Evolutionary conservation across 2,113 vertebrate species (phyloP).

Genomic region (Chamaea fasciata): DNA sequence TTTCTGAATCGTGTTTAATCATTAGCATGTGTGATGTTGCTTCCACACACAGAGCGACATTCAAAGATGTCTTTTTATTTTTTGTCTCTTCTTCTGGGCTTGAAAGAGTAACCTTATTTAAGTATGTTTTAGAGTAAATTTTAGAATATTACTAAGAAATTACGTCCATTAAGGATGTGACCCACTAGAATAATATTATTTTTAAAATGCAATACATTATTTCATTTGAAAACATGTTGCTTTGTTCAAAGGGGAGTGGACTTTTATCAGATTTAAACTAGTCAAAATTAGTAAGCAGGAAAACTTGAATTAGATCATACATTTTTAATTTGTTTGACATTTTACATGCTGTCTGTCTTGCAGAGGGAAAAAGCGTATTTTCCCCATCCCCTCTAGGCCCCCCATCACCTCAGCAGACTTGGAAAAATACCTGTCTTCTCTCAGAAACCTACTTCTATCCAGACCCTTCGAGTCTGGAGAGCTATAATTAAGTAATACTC

Average conservation of each 20-base stretch:
- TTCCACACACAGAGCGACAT: accelerated
- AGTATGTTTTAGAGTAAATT: neutral
- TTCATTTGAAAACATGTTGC: neutral
- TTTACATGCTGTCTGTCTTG: neutral
- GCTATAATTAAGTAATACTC: neutral
- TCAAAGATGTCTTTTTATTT: neutral
- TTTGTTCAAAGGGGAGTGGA: neutral
- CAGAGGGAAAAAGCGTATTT: neutral
- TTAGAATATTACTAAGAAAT: neutral
- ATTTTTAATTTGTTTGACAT: neutral
- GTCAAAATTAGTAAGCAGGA: neutral
- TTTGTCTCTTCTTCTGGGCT: neutral
- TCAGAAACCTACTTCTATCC: neutral
- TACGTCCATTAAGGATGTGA: neutral
- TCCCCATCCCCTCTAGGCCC: neutral
- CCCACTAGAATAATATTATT: neutral
- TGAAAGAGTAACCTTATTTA: neutral
- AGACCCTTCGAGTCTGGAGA: neutral
- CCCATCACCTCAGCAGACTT: neutral
- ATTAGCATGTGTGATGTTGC: neutral
- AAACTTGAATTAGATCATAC: neutral
- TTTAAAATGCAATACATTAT: neutral
- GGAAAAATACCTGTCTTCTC: neutral
- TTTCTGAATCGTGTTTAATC: neutral
- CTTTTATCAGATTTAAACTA: neutral